Evolutionary conservation across 2,797 vertebrate species (phyloP).

Genomic region (Champsocephalus gunnari): DNA sequence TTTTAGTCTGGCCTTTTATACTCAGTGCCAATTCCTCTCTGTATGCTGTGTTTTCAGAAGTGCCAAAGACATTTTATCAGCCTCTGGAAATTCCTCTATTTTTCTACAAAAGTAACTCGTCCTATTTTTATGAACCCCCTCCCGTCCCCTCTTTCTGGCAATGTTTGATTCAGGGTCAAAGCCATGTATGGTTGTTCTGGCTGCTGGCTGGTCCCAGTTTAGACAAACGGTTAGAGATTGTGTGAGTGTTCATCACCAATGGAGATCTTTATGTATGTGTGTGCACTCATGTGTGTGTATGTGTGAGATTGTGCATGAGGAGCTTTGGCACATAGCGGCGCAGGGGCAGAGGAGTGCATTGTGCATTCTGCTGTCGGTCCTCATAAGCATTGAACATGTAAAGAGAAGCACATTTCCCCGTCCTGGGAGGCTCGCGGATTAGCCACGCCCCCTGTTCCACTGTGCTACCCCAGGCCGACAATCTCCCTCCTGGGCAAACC

Average conservation of each 20-base stretch:
- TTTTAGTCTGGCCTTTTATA: constrained; percentile 66
- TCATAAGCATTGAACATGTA: constrained; percentile 64
- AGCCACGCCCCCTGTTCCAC: constrained; percentile 28
- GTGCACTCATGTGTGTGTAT: constrained; percentile 25
- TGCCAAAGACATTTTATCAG: constrained; percentile 81
- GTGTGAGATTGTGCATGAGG: constrained; percentile 44
- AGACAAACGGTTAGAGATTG: constrained; percentile 33
- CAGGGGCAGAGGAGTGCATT: constrained; percentile 53
- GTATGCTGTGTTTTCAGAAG: constrained; percentile 72
- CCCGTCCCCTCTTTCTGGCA: constrained; percentile 18
- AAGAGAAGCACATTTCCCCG: constrained; percentile 72
- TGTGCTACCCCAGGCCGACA: constrained; percentile 23
- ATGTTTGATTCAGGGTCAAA: constrained; percentile 74
- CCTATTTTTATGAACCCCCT: constrained; percentile 63
- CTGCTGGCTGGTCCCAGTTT: constrained; percentile 75
- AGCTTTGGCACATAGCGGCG: constrained; percentile 37
- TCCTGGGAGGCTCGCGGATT: constrained; percentile 47
- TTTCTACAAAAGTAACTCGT: constrained; percentile 70
- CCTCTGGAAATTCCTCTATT: constrained; percentile 74
- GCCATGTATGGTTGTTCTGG: constrained; percentile 56
- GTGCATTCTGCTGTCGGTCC: constrained; percentile 70
- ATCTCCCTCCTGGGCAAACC: constrained; percentile 18
- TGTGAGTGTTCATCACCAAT: constrained; percentile 18
- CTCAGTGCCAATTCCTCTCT: constrained; percentile 37
- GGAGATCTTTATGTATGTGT: constrained; percentile 42